These are phyloP conservation scores for Ptilonorhynchus violaceus DNA, from an alignment of 2,113 vertebrate genomes.

Conservation along the genomic window DNA sequence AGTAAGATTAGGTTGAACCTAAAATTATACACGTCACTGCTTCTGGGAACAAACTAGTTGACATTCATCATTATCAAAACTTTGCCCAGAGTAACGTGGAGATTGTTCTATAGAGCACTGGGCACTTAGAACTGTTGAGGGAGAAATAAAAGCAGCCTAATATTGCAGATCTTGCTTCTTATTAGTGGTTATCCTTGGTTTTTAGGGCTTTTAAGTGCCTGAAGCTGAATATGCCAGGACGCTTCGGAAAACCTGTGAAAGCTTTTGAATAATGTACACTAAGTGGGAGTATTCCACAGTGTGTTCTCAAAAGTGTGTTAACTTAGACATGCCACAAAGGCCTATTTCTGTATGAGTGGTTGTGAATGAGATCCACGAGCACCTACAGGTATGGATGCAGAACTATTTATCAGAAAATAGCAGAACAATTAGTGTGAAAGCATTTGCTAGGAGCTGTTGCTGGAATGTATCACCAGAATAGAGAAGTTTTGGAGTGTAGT, in stretches of 20 bases:
- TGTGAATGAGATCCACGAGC: neutral
- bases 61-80: neutral
- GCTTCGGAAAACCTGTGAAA: neutral
- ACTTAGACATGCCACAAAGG: neutral
- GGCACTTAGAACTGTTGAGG: neutral
- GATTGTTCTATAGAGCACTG: neutral
- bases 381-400: neutral
- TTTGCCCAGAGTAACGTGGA: neutral
- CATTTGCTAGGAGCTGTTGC: neutral
- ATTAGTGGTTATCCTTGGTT: neutral
- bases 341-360: accelerated
- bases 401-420: neutral
- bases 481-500: neutral
- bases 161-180: neutral
- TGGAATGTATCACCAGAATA: neutral
- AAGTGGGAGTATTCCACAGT: neutral
- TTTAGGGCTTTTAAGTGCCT: neutral
- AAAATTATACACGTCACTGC: neutral
- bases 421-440: neutral
- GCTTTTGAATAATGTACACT: neutral
- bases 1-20: neutral
- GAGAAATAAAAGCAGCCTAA: neutral
- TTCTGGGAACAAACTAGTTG: neutral
- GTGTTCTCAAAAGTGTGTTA: neutral
- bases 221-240: neutral